These are phyloP conservation scores for Pimephales promelas DNA, from an alignment of 2,113 vertebrate genomes.

Conservation along the genomic window DNA sequence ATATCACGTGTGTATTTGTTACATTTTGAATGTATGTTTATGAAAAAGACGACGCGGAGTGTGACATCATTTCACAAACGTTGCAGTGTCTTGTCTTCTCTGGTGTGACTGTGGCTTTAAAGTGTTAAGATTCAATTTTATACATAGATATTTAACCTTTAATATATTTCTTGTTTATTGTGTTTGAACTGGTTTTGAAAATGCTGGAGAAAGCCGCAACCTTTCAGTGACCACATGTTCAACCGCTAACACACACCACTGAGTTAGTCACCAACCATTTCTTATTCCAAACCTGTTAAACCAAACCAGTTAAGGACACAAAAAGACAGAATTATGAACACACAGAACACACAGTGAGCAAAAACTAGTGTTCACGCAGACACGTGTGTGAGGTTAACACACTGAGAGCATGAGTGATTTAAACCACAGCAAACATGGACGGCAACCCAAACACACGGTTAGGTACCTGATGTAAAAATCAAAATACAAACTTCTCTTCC, in stretches of 20 bases:
- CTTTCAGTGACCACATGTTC: not conserved
- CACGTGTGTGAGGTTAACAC: slow-evolving; percentile 35
- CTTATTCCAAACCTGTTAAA: slow-evolving; percentile 18
- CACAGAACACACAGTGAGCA: slow-evolving; percentile 40
- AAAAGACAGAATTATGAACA: slow-evolving; percentile 36
- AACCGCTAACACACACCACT: not conserved
- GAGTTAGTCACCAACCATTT: not conserved
- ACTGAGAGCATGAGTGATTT: slow-evolving; percentile 38
- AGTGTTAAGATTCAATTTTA: too few species aligned
- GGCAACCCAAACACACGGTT: slow-evolving; percentile 46
- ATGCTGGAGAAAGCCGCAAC: too few species aligned
- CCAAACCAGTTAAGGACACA: slow-evolving; percentile 33
- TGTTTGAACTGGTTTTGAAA: too few species aligned
- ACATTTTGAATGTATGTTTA: too few species aligned
- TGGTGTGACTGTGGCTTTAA: too few species aligned
- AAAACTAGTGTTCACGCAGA: slow-evolving; percentile 36
- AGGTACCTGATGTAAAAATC: slow-evolving; percentile 86
- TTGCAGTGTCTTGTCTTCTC: too few species aligned
- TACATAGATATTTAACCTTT: too few species aligned
- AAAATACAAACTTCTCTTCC: slow-evolving; percentile 86
- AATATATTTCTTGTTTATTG: too few species aligned
- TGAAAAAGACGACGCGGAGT: too few species aligned
- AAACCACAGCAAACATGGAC: slow-evolving; percentile 49
- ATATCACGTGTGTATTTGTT: too few species aligned
- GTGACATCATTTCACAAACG: too few species aligned